Base-by-base conservation (phyloP, 1,140 invertebrate species). In the Drosophila arawakana region DNA sequence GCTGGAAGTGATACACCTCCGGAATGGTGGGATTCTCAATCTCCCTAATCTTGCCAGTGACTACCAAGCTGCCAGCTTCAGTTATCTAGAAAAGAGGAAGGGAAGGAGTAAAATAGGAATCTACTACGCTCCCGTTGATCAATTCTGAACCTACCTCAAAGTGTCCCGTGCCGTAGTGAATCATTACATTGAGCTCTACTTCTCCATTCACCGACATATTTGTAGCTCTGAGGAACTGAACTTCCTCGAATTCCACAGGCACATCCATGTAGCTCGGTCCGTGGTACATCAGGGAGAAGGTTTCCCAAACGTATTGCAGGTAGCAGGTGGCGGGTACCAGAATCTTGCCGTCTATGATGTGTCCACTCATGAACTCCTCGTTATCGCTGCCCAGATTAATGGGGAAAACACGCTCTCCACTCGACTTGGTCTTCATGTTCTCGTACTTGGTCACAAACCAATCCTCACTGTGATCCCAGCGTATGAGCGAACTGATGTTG, bases 311-410 rank as follows among this genome's bases (percentile, higher is more conserved):
- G 11, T 98, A 92, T 5, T 95, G 92, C 62, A 97, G 81, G 86
- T 97, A 99, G 25, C 97, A 97, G 8, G 98, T 98, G 0, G 97
- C 98, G 2, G 98, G 98, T 71, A 97, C 96, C 0, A 99, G 90
- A 74, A 97, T 96, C 79, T 97, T 95, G 91, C 96, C 96, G 93
- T 99, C 97, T 78, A 99, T 97, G 4, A 96, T 94, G 92, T 99
- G 98, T 2, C 97, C 98, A 21, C 93, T 92, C 92, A 97, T 95
- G 89, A 95, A 99, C 50, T 96, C 94, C 85, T 95, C 96, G 68
- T 96, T 95, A 49, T 95, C 95, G 76, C 96, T 95, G 5, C 92
- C 93, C 0, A 96, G 91, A 34, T 95, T 94, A 61, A 96, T 93
- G 15, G 93, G 91, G 9, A 96, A 93, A 0, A 92, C 91, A 57